Evolutionary conservation across 2,113 vertebrate genomes (phyloP).

Genomic region (Hirundichthys speculiger): DNA sequence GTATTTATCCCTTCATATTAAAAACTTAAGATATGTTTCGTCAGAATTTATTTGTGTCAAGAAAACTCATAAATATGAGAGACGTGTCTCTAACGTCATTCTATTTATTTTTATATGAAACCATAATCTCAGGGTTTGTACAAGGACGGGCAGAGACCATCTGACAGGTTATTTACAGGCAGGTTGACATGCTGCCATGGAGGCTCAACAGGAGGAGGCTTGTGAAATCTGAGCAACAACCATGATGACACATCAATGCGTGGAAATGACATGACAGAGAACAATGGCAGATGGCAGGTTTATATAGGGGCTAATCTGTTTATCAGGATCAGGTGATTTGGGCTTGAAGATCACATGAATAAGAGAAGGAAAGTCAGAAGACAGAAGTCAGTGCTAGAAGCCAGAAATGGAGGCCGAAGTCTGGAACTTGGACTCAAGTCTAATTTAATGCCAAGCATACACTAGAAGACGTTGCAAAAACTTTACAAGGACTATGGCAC

Average conservation of each 20-base stretch:
- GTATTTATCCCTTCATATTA: too few relatives aligned
- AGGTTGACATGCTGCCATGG: constrained; percentile 3
- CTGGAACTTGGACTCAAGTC: too few relatives aligned
- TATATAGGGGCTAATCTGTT: not conserved
- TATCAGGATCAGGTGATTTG: not conserved
- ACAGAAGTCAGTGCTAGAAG: too few relatives aligned
- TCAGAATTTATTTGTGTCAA: too few relatives aligned
- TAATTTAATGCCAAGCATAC: too few relatives aligned
- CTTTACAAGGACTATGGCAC: too few relatives aligned
- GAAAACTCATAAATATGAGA: too few relatives aligned
- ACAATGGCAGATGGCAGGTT: constrained; percentile 3
- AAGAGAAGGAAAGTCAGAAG: not conserved
- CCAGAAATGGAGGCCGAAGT: too few relatives aligned
- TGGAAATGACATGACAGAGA: not conserved
- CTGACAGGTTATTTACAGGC: constrained; percentile 4
- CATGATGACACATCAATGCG: too few relatives aligned
- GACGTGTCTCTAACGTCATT: too few relatives aligned
- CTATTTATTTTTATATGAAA: not conserved
- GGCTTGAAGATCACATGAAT: not conserved
- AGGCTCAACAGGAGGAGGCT: constrained; percentile 8
- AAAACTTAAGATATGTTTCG: too few relatives aligned
- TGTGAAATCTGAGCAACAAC: constrained; percentile 9
- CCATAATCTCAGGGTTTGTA: constrained; percentile 1
- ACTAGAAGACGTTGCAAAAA: too few relatives aligned
- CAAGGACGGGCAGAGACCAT: not conserved